Conservation (phyloP, 1,140 invertebrate species). For the Drosophila novamexicana region DNA sequence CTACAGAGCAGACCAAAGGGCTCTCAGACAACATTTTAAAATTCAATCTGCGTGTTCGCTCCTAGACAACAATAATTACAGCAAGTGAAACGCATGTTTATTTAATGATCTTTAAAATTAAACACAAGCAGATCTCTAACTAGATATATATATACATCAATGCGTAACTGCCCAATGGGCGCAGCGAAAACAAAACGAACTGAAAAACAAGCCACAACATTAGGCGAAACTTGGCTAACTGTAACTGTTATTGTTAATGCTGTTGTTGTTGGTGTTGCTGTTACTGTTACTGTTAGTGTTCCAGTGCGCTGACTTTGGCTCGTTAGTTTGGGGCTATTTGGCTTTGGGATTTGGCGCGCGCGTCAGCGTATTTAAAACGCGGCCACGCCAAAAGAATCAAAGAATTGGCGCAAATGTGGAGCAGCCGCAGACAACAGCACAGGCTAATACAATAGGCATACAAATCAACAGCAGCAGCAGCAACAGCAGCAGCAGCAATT, state of each 20-base stretch:
- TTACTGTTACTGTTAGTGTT: conserved; percentile 33
- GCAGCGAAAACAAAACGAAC: conserved; percentile 1
- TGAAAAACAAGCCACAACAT: conserved; percentile 22
- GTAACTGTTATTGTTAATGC: conserved; percentile 39
- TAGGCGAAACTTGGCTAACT: conserved; percentile 58
- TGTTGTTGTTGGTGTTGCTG: conserved; percentile 24
- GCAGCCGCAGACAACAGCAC: conserved; percentile 28
- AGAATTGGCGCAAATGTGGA: conserved; percentile 57
- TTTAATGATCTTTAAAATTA: conserved; percentile 33
- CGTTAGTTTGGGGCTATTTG: conserved; percentile 73
- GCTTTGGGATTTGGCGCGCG: conserved; percentile 72
- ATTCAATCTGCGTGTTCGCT: conserved; percentile 57
- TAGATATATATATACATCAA: neutral
- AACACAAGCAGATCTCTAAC: conserved; percentile 15
- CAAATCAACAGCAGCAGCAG: conserved; percentile 26
- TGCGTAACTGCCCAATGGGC: conserved; percentile 24
- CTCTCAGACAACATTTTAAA: conserved; percentile 39
- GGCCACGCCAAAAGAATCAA: conserved; percentile 52
- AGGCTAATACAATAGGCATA: conserved; percentile 35
- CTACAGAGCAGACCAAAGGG: conserved; percentile 28
- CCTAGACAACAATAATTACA: conserved; percentile 14
- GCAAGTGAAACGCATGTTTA: conserved; percentile 33
- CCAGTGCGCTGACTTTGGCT: conserved; percentile 71
- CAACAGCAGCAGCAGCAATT: conserved; percentile 33
- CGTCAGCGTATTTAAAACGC: conserved; percentile 56